These are phyloP conservation scores for Miltochrista miniata DNA, from an alignment of 2,888 invertebrate genomes.

Conservation along the genomic window DNA sequence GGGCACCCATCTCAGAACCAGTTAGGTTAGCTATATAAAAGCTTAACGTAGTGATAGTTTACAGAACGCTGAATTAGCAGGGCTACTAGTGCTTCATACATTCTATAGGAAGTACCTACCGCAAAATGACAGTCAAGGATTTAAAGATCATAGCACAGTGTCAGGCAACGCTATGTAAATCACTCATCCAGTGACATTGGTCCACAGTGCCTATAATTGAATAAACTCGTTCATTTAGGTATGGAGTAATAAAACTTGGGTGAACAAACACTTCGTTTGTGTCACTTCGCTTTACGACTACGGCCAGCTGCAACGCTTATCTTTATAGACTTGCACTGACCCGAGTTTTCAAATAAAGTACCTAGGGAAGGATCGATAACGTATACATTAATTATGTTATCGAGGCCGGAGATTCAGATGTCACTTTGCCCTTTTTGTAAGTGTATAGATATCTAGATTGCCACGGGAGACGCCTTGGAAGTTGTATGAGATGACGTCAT, in stretches of 20 bases:
- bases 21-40: no score
- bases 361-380: conserved; percentile 21
- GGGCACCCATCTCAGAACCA: no score
- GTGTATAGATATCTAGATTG: conserved; percentile 1
- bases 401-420: conserved; percentile 10
- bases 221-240: conserved; percentile 77
- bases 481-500: background rate
- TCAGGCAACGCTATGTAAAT: conserved; percentile 54
- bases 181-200: conserved; percentile 68
- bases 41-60: no score
- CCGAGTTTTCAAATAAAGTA: conserved; percentile 45
- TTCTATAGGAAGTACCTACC: no score
- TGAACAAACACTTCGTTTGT: conserved; percentile 71
- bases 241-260: conserved; percentile 63
- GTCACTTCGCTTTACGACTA: conserved; percentile 72
- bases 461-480: conserved; percentile 1
- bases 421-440: conserved; percentile 4
- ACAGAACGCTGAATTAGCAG: no score
- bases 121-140: conserved; percentile 10
- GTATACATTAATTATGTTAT: conserved; percentile 18
- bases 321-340: conserved; percentile 62
- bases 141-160: conserved; percentile 42
- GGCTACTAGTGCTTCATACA: no score
- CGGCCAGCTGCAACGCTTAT: conserved; percentile 71
- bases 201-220: conserved; percentile 77